Conservation (phyloP, 2,888 invertebrate species). For the Aspidapion aeneum region DNA sequence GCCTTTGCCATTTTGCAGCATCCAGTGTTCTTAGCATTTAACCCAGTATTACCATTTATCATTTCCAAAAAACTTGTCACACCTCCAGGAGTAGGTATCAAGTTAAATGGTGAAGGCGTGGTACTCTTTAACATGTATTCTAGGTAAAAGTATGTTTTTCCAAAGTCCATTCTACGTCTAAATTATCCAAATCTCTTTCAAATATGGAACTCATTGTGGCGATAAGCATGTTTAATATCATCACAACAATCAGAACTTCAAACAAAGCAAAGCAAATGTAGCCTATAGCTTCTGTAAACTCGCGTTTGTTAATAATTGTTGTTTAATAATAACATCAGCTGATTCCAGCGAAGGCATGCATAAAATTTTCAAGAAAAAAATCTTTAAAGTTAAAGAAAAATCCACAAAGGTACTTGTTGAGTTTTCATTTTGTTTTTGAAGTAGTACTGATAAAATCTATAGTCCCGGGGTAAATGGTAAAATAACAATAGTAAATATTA, state of each 20-base stretch:
- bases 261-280: conserved; percentile 65
- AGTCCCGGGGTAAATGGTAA: conserved; percentile 60
- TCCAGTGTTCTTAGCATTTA: conserved; percentile 36
- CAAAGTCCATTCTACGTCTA: conserved; percentile 73
- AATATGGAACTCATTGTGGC: conserved; percentile 79
- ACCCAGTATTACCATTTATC: conserved; percentile 41
- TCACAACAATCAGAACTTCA: conserved; percentile 67
- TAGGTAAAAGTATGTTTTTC: conserved; percentile 68
- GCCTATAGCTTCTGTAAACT: conserved; percentile 63
- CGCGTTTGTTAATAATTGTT: conserved; percentile 54
- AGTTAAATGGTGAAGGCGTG: conserved; percentile 68
- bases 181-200: conserved; percentile 64
- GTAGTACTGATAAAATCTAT: conserved; percentile 63
- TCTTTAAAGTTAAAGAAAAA: conserved; percentile 56
- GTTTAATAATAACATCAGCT: conserved; percentile 61
- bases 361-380: conserved; percentile 68
- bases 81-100: conserved; percentile 59
- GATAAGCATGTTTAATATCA: conserved; percentile 73
- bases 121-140: conserved; percentile 68
- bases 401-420: conserved; percentile 59
- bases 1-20: conserved; percentile 24
- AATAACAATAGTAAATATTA: conserved; percentile 58
- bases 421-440: conserved; percentile 57
- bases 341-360: conserved; percentile 64
- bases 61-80: conserved; percentile 50